phyloP scores from a whole-genome alignment of 2,888 invertebrate species.

The Lasius fuliginosus region DNA sequence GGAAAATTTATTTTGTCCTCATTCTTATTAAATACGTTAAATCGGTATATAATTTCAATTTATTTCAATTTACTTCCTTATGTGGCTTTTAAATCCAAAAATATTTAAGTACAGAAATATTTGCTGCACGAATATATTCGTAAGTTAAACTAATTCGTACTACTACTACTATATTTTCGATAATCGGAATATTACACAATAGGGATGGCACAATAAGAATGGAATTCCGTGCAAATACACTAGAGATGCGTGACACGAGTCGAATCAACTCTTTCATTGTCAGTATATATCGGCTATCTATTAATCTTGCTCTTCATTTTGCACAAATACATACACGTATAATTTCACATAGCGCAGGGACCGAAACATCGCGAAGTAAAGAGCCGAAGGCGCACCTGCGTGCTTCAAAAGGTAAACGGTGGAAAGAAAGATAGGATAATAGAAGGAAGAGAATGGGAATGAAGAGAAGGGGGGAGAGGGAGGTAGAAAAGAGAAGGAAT shows the following conservation, averaged over 20 bases:
- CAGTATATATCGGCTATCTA: neutral
- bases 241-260: neutral
- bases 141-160: neutral
- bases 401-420: constrained; percentile 22
- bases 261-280: constrained; percentile 10
- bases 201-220: neutral
- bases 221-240: neutral
- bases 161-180: neutral
- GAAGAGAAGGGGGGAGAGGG: neutral
- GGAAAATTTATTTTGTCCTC: neutral
- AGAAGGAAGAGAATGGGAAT: neutral
- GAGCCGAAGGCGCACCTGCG: constrained; percentile 60
- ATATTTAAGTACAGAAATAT: neutral
- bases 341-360: neutral
- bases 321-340: constrained; percentile 4
- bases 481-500: constrained; percentile 60
- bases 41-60: neutral
- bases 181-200: neutral
- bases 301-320: neutral
- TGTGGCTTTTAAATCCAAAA: neutral
- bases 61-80: neutral
- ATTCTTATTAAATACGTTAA: neutral
- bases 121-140: neutral
- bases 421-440: constrained; percentile 58
- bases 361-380: constrained; percentile 17